These are phyloP conservation scores for Peribatodes rhomboidaria DNA, from an alignment of 2,888 invertebrate genomes.

Conservation along the genomic window DNA sequence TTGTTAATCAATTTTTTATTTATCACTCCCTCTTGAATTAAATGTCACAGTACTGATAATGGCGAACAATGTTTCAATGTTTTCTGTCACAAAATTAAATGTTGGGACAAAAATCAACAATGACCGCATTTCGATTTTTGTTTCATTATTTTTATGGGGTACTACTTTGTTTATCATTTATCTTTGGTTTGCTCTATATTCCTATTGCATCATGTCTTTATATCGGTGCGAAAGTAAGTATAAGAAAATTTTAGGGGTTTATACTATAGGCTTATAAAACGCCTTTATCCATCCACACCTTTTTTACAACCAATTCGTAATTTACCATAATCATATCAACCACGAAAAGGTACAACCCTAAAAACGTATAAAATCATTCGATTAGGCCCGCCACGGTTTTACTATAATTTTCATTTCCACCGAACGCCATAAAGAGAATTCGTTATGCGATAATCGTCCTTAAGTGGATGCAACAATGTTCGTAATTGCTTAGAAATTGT, in stretches of 20 bases:
- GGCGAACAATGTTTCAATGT: slow-evolving; percentile 14
- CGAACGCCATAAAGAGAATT: slow-evolving; percentile 37
- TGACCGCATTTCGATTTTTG: too few species aligned
- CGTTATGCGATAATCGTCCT: slow-evolving; percentile 38
- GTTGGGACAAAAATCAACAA: too few species aligned
- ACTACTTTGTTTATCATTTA: neutral
- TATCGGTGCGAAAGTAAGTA: slow-evolving; percentile 4
- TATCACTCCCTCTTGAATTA: slow-evolving; percentile 56
- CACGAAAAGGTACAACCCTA: slow-evolving; percentile 57
- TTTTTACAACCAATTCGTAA: slow-evolving; percentile 61
- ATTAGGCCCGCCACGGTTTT: slow-evolving; percentile 56
- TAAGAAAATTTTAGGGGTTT: slow-evolving; percentile 9
- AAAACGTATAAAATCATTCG: slow-evolving; percentile 61
- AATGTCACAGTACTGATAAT: slow-evolving; percentile 22
- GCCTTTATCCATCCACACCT: slow-evolving; percentile 47
- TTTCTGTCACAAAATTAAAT: neutral
- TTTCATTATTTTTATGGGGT: too few species aligned
- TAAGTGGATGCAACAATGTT: slow-evolving; percentile 41
- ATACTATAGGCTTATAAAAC: slow-evolving; percentile 27
- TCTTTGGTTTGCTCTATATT: neutral
- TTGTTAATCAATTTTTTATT: slow-evolving; percentile 81
- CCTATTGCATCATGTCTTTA: neutral
- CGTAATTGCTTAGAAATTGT: slow-evolving; percentile 44
- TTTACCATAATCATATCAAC: slow-evolving; percentile 58
- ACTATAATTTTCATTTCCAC: slow-evolving; percentile 51